phyloP scores from a whole-genome alignment of 2,797 vertebrate species.

The Sebastes steindachneri region DNA sequence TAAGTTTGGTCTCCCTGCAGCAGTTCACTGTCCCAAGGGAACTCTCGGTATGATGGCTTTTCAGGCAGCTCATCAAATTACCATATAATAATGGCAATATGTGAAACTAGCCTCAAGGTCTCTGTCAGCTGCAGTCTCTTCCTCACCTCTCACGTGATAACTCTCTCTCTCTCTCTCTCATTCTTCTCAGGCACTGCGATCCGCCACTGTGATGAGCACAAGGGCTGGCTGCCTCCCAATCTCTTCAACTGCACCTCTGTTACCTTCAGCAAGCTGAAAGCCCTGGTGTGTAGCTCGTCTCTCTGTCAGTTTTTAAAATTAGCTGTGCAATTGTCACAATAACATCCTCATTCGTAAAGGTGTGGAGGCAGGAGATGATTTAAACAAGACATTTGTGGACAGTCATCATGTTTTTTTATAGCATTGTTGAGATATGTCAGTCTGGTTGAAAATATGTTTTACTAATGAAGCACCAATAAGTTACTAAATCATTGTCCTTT shows the following conservation, averaged over 20 bases:
- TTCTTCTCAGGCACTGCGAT: conserved; percentile 88
- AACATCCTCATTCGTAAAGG: not conserved
- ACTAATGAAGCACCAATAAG: not conserved
- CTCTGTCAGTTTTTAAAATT: not conserved
- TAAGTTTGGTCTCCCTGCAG: conserved; percentile 93
- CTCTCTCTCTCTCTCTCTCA: not conserved
- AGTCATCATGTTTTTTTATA: not conserved
- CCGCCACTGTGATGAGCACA: conserved; percentile 96
- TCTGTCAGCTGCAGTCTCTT: conserved; percentile 28
- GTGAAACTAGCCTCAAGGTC: conserved; percentile 74
- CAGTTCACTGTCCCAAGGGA: conserved; percentile 91
- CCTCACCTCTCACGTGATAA: conserved; percentile 17
- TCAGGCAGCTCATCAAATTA: conserved; percentile 65
- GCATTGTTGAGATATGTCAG: not conserved
- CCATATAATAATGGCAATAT: conserved; percentile 65
- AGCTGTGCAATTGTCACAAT: not conserved
- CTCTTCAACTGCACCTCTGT: conserved; percentile 95
- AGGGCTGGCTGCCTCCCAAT: conserved; percentile 93
- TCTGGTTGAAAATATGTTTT: not conserved
- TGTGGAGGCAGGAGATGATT: not conserved
- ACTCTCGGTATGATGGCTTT: conserved; percentile 85
- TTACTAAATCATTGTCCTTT: not conserved
- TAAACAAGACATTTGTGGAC: not conserved
- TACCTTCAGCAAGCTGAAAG: conserved; percentile 89
- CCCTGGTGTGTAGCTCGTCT: conserved; percentile 80